Evolutionary conservation across 2,113 vertebrate genomes (phyloP).

Genomic region (Malurus alboscapulatus): DNA sequence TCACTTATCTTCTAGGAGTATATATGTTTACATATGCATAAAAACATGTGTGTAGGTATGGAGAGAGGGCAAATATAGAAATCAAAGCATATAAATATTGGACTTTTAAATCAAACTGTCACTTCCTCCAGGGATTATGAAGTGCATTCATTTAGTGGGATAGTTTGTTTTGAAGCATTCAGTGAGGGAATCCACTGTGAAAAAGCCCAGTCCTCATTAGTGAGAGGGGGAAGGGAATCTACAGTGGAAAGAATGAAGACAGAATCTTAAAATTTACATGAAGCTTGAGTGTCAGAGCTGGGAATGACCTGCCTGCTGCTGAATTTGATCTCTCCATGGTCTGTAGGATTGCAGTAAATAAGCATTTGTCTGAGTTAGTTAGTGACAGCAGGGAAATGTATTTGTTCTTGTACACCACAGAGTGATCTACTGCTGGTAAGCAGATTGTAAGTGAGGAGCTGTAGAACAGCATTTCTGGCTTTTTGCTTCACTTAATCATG

Average conservation of each 20-base stretch:
- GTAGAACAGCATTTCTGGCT: neutral
- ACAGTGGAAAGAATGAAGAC: neutral
- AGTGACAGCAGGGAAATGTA: neutral
- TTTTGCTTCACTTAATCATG: slow-evolving; percentile 2
- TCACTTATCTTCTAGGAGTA: neutral
- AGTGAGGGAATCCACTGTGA: neutral
- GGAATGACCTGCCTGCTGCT: neutral
- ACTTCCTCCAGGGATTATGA: neutral
- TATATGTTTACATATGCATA: neutral
- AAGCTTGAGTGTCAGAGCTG: neutral
- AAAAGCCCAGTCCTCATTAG: neutral
- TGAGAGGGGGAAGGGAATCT: neutral
- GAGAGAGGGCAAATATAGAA: neutral
- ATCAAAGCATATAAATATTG: neutral
- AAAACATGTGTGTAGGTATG: neutral
- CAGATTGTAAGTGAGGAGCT: neutral
- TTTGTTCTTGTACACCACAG: neutral
- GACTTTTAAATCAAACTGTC: neutral
- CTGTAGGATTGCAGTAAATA: neutral
- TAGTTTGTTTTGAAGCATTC: neutral
- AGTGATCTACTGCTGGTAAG: neutral
- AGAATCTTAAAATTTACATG: neutral
- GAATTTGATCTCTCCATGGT: neutral
- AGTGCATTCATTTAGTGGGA: neutral
- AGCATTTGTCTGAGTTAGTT: neutral